Evolutionary conservation across 2,888 invertebrate genomes (phyloP), one percentile per base, ranked within the genome.

Genomic region (Sylvicola cinctus): DNA sequence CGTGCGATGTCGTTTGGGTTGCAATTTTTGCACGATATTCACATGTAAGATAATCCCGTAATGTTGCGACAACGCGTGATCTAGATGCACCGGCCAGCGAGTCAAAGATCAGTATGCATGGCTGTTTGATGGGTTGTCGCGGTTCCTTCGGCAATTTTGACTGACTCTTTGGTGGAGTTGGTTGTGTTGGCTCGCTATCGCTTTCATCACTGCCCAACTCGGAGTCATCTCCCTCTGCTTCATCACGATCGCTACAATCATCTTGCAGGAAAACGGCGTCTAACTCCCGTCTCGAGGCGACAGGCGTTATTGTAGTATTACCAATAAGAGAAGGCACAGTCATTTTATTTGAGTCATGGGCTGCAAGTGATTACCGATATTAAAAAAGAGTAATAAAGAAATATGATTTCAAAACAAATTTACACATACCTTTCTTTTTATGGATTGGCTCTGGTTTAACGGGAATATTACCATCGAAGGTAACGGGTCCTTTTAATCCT

Each of bases 71-170:
- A 13, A 91, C 85, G 39, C 83, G 67, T 26, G 74, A 71, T 47
- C 90, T 66, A 29, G 78, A 76, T 3, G 79, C 75, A 7, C 80
- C 77, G 7, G 66, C 66, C 46, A 96, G 60, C 0, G 95, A 96
- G 60, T 96, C 95, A 56, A 95, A 93, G 49, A 96, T 83, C 39
- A 96, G 61, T 49, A 96, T 88, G 52, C 90, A 84, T 0, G 93
- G 88, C 32, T 20, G 20, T 20, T 20, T 20, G 20, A 20, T 20
- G 20, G 20, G 20, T 12, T 36, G 32, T 28, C 26, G 20, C 5
- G 4, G 4, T 8, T 20, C 20, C 8, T 20, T 20, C 20, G 20
- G n/a, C n/a, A n/a, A n/a, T n/a, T n/a, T n/a, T n/a, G 36, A 42
- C 38, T 36, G 32, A 39, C 38, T 39, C 31, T 42, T 39, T 34